Evolutionary conservation across 2,888 invertebrate species (phyloP).

Genomic region (Rugalucina vietnamica): DNA sequence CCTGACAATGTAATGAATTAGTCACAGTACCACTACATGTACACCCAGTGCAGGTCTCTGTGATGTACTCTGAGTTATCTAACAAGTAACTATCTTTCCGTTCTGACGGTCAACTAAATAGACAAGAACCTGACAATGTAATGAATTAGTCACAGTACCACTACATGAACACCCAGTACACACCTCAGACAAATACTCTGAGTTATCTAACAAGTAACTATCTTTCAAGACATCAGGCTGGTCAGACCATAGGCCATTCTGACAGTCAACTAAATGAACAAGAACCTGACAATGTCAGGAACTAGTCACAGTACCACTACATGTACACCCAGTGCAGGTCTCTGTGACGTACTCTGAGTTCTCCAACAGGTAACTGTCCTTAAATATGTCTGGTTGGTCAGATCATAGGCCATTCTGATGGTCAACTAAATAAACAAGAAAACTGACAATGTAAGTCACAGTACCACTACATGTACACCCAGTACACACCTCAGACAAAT

Average conservation of each 20-base stretch:
- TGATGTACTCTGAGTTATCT: constrained; percentile 22
- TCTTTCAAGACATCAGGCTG: not conserved
- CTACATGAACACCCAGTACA: constrained; percentile 30
- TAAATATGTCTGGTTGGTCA: not conserved
- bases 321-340: constrained; percentile 25
- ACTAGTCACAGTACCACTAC: not conserved
- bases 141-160: not conserved
- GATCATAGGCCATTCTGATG: constrained; percentile 21
- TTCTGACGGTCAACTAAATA: constrained; percentile 20
- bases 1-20: not conserved
- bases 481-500: too few relatives aligned
- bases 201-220: constrained; percentile 23
- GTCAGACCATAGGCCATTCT: constrained; percentile 24
- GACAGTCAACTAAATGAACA: constrained; percentile 9
- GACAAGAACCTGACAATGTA: not conserved
- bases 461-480: too few relatives aligned
- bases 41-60: constrained; percentile 29
- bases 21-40: not conserved
- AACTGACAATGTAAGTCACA: too few relatives aligned
- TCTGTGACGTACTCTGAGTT: constrained; percentile 23
- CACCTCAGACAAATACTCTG: constrained; percentile 22
- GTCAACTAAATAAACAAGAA: constrained; percentile 9
- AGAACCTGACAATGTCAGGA: not conserved
- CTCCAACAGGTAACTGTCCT: constrained; percentile 26
- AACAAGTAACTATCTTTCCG: constrained; percentile 29